Conservation (phyloP, 2,113 vertebrate genomes). For the Vidua macroura region DNA sequence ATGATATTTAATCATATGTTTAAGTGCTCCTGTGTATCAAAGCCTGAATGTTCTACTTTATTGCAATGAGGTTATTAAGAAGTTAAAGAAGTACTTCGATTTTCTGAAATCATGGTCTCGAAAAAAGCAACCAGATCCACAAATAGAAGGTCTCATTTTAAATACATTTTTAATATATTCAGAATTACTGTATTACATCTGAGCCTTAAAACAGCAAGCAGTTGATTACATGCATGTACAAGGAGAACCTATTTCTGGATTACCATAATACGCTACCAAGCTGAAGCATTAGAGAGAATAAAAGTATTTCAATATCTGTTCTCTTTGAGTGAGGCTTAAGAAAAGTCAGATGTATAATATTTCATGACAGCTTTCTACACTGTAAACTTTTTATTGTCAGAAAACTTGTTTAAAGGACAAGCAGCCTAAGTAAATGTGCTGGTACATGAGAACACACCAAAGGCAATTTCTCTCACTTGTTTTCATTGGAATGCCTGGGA, state of each 20-base stretch:
- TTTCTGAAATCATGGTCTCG: not conserved
- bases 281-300: not conserved
- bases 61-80: not conserved
- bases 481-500: conserved; percentile 30
- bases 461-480: conserved; percentile 41
- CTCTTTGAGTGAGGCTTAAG: not conserved
- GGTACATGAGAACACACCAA: conserved; percentile 8
- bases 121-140: not conserved
- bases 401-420: conserved; percentile 37
- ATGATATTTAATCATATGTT: not conserved
- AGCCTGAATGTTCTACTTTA: not conserved
- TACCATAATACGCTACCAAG: not conserved
- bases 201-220: not conserved
- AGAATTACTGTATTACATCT: not conserved
- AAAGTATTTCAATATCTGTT: not conserved
- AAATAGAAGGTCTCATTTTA: not conserved
- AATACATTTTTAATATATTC: not conserved
- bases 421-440: conserved; percentile 14
- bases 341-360: not conserved
- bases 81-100: not conserved
- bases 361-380: not conserved
- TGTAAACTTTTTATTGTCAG: conserved; percentile 38
- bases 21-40: not conserved
- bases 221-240: not conserved
- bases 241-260: conserved; percentile 1